Evolutionary conservation across 1,140 invertebrate genomes (phyloP).

Genomic region (Laodelphax striatellus): DNA sequence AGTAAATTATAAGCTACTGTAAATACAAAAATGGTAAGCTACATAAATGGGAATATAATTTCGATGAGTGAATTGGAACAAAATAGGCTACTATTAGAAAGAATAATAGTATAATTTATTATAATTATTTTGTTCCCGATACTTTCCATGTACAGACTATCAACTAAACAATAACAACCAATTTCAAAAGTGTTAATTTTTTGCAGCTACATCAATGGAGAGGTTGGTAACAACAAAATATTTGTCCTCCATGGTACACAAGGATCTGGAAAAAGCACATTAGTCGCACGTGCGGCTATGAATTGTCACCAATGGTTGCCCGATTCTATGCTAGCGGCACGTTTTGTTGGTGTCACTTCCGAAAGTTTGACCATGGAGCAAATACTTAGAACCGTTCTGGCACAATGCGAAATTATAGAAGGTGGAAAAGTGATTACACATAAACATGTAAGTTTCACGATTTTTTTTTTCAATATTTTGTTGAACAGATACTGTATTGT

Average conservation of each 20-base stretch:
- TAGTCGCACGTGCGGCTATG: slow-evolving; percentile 56
- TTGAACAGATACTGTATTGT: too few relatives aligned
- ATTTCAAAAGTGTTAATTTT: background rate
- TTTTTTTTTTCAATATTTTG: too few relatives aligned
- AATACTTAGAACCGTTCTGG: slow-evolving; percentile 49
- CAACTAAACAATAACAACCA: too few relatives aligned
- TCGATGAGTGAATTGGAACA: too few relatives aligned
- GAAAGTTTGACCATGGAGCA: slow-evolving; percentile 52
- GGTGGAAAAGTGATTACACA: slow-evolving; percentile 32
- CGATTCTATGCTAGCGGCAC: slow-evolving; percentile 37
- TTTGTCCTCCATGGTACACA: slow-evolving; percentile 62
- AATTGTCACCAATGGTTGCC: slow-evolving; percentile 53
- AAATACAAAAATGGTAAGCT: too few relatives aligned
- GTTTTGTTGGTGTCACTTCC: slow-evolving; percentile 53
- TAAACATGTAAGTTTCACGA: slow-evolving; percentile 22
- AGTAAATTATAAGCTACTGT: too few relatives aligned
- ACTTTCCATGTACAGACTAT: too few relatives aligned
- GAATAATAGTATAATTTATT: too few relatives aligned
- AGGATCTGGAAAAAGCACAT: slow-evolving; percentile 69
- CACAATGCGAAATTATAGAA: slow-evolving; percentile 50
- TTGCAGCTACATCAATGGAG: slow-evolving; percentile 51
- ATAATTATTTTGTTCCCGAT: too few relatives aligned
- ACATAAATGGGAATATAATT: too few relatives aligned
- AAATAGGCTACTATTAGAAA: too few relatives aligned
- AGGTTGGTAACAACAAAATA: slow-evolving; percentile 32